Evolutionary conservation across 2,797 vertebrate genomes (phyloP).

Genomic region (Vireo griseus): DNA sequence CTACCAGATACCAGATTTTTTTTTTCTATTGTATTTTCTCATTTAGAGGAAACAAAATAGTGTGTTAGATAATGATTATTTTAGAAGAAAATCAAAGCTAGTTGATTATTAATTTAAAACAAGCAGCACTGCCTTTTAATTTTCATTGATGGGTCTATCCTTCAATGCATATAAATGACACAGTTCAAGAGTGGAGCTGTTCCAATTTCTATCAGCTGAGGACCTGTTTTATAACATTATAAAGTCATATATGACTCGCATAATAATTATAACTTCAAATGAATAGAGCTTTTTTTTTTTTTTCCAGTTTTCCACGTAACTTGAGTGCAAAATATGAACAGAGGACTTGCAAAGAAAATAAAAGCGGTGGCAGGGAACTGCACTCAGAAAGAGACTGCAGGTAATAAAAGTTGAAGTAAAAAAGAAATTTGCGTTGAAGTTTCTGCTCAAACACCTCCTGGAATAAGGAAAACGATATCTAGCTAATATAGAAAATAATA

Average conservation of each 20-base stretch:
- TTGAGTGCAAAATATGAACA: not conserved
- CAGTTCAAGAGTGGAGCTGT: not conserved
- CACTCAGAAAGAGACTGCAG: not conserved
- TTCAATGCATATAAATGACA: not conserved
- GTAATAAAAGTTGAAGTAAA: not conserved
- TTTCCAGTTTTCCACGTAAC: not conserved
- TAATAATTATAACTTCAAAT: not conserved
- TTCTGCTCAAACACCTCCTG: not conserved
- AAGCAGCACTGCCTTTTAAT: not conserved
- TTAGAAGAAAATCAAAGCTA: not conserved
- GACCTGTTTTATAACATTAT: not conserved
- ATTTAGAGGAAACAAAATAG: not conserved
- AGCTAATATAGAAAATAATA: not conserved
- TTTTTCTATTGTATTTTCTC: not conserved
- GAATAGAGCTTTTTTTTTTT: not conserved
- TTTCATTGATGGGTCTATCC: not conserved
- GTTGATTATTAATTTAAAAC: not conserved
- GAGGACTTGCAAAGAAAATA: not conserved
- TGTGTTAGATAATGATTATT: not conserved
- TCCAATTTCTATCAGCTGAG: not conserved
- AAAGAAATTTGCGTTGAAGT: not conserved
- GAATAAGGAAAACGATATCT: not conserved
- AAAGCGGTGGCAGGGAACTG: not conserved
- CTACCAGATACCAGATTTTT: not conserved
- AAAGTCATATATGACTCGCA: not conserved